Percentiles rank a stretch among this genome's conserved stretches.
phyloP scores from a whole-genome alignment of 2,113 vertebrate genomes.

The Pterocles burchelli region DNA sequence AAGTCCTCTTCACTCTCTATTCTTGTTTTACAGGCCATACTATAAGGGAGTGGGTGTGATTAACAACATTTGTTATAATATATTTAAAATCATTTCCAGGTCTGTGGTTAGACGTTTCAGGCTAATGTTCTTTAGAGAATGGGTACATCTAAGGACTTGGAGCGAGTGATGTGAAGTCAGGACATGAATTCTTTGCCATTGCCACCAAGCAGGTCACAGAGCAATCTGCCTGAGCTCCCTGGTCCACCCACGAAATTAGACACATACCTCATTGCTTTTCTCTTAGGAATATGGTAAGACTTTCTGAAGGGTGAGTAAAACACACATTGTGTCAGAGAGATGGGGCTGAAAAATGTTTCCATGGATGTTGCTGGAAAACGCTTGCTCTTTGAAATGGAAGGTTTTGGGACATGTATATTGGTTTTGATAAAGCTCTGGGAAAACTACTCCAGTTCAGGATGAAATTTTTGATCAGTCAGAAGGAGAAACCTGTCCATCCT shows the following conservation, averaged over 20 bases:
- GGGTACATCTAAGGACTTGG: background rate
- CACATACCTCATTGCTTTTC: background rate
- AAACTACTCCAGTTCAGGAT: background rate
- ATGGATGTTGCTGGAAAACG: background rate
- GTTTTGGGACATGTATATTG: background rate
- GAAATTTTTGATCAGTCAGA: accelerated
- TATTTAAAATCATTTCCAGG: slow-evolving; percentile 36
- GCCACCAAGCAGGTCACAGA: background rate
- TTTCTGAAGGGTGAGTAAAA: background rate
- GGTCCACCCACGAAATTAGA: background rate
- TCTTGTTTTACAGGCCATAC: slow-evolving; percentile 26
- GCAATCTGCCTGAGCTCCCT: background rate
- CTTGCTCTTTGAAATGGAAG: background rate
- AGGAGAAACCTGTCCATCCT: background rate
- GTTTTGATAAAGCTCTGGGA: background rate
- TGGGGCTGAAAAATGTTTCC: background rate
- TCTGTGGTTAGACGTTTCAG: slow-evolving; percentile 1
- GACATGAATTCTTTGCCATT: background rate
- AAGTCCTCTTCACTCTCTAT: slow-evolving; percentile 14
- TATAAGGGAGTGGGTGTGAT: background rate
- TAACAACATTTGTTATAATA: background rate
- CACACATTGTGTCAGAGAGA: background rate
- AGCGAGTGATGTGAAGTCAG: background rate
- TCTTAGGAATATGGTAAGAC: background rate
- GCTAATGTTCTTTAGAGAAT: background rate